Evolutionary conservation across 1,140 invertebrate genomes (phyloP).

Genomic region (Drosophila suzukii): DNA sequence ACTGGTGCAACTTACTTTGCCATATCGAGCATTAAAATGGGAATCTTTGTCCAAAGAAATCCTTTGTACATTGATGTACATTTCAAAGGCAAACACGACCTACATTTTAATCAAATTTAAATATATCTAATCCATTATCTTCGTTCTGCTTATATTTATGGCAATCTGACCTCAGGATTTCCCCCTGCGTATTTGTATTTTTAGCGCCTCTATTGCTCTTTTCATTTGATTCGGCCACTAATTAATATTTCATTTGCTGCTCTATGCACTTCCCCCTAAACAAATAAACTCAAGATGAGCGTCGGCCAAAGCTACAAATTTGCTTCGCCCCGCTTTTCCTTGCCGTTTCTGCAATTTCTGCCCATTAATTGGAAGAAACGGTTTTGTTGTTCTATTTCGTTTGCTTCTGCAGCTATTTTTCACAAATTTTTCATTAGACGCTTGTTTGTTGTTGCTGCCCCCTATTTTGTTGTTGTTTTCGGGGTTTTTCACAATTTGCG

Average conservation of each 20-base stretch:
- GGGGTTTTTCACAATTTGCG: slow-evolving; percentile 56
- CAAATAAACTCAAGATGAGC: slow-evolving; percentile 42
- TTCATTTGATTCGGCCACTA: slow-evolving; percentile 68
- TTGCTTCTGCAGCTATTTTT: slow-evolving; percentile 28
- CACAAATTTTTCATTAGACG: slow-evolving; percentile 65
- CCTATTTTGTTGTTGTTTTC: slow-evolving; percentile 22
- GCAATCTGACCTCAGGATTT: slow-evolving; percentile 17
- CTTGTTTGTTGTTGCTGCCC: slow-evolving; percentile 56
- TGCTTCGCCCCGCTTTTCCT: slow-evolving; percentile 43
- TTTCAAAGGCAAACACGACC: background rate
- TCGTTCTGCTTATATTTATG: background rate
- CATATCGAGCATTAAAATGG: background rate
- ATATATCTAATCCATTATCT: background rate
- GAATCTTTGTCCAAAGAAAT: background rate
- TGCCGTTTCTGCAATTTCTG: slow-evolving; percentile 54
- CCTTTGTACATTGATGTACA: too few relatives aligned
- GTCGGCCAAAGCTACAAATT: slow-evolving; percentile 23
- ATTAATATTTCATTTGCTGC: slow-evolving; percentile 74
- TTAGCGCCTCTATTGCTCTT: slow-evolving; percentile 39
- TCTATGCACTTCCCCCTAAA: slow-evolving; percentile 37
- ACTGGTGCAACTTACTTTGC: background rate
- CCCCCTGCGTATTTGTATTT: slow-evolving; percentile 18
- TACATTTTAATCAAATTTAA: too few relatives aligned
- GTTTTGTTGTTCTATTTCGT: slow-evolving; percentile 35
- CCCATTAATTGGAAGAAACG: slow-evolving; percentile 61